phyloP scores from a whole-genome alignment of 2,113 vertebrate species.

The Megaleporinus macrocephalus region DNA sequence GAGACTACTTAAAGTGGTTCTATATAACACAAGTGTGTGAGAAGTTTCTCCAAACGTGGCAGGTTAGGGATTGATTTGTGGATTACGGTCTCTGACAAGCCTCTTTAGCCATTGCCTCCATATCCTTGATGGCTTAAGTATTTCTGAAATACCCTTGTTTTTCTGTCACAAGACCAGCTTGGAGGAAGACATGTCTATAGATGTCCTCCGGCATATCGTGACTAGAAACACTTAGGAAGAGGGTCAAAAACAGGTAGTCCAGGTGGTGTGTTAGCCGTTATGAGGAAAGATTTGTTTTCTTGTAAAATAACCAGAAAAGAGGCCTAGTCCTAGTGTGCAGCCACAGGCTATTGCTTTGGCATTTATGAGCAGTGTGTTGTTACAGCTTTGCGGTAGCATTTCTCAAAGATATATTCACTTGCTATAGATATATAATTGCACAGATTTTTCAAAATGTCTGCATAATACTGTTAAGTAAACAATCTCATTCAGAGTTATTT shows the following conservation, averaged over 20 bases:
- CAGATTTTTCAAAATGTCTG: no score
- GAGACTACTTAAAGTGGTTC: no score
- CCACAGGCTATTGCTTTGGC: background rate
- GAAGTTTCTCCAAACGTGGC: no score
- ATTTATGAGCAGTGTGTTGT: background rate
- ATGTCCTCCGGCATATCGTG: background rate
- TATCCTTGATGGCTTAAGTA: background rate
- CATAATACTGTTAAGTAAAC: no score
- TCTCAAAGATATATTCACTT: background rate
- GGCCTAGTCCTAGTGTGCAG: background rate
- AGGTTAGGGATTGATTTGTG: background rate
- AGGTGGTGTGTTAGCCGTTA: background rate
- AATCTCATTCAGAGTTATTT: no score
- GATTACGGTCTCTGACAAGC: background rate
- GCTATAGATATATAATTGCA: no score
- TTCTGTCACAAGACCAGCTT: background rate
- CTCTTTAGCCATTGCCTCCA: no score
- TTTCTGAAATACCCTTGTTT: background rate
- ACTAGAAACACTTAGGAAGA: constrained; percentile 1
- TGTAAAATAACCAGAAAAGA: background rate
- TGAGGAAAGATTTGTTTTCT: background rate
- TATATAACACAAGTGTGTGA: no score
- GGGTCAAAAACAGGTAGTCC: background rate
- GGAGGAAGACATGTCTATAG: background rate
- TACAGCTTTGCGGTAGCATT: background rate